Evolutionary conservation across 2,797 vertebrate species (phyloP).

Genomic region (Acanthornis magna): DNA sequence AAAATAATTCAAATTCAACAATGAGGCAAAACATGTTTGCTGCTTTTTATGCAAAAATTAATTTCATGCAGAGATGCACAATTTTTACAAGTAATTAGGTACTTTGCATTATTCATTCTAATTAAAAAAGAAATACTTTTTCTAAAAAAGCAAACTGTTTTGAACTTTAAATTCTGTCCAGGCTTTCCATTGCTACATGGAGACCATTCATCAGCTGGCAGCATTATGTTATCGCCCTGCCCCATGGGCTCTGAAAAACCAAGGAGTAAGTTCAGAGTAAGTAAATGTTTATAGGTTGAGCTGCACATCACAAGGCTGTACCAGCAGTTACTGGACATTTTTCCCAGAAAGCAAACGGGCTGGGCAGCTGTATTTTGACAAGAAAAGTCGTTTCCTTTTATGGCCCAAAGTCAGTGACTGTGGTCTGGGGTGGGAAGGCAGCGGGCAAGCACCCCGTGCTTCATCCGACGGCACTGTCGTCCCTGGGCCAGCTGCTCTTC

Average conservation of each 20-base stretch:
- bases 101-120: not conserved
- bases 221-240: not conserved
- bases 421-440: not conserved
- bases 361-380: conserved; percentile 34
- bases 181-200: not conserved
- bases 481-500: not conserved
- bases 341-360: conserved; percentile 2
- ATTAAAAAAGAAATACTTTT: not conserved
- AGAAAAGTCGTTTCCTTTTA: conserved; percentile 38
- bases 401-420: not conserved
- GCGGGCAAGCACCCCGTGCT: not conserved
- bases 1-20: not conserved
- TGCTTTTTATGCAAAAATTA: not conserved
- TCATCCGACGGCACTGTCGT: rapidly evolving
- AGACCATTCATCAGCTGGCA: not conserved
- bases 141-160: not conserved
- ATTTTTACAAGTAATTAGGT: not conserved
- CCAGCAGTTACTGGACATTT: not conserved
- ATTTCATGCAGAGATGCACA: not conserved
- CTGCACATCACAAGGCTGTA: not conserved
- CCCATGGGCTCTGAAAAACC: not conserved
- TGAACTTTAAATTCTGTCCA: not conserved
- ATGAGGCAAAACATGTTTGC: not conserved
- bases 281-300: conserved; percentile 12
- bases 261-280: not conserved